Conservation (phyloP, 2,113 vertebrate genomes). For the Chauna torquata region DNA sequence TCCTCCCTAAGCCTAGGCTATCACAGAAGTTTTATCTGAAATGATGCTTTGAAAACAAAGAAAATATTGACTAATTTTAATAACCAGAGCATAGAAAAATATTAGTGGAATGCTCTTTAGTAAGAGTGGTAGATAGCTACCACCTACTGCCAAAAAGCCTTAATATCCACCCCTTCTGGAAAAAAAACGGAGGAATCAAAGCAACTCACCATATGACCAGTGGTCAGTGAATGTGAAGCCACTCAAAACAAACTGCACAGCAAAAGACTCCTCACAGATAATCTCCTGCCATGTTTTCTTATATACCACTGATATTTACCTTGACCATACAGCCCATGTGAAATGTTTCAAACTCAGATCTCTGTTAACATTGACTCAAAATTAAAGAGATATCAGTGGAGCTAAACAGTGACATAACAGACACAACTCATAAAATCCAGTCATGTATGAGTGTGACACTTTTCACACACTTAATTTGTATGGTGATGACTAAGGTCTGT, state of each 20-base stretch:
- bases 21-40: not conserved
- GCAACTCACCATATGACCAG: not conserved
- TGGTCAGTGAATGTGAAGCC: not conserved
- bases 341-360: not conserved
- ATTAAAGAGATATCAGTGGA: accelerated
- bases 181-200: not conserved
- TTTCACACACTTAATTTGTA: not conserved
- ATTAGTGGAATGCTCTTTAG: not conserved
- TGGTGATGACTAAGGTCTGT: not conserved
- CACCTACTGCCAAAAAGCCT: not conserved
- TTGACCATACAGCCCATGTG: not conserved
- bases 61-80: not conserved
- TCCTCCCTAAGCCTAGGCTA: not conserved
- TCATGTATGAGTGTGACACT: not conserved
- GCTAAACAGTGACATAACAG: not conserved
- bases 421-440: not conserved
- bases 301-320: not conserved
- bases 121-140: not conserved
- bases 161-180: not conserved
- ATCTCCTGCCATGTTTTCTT: not conserved
- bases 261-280: not conserved
- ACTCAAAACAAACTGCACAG: not conserved
- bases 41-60: not conserved
- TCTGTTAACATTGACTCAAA: not conserved
- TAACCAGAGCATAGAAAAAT: not conserved